phyloP scores from a whole-genome alignment of 2,113 vertebrate species.

The Saimiri boliviensis region DNA sequence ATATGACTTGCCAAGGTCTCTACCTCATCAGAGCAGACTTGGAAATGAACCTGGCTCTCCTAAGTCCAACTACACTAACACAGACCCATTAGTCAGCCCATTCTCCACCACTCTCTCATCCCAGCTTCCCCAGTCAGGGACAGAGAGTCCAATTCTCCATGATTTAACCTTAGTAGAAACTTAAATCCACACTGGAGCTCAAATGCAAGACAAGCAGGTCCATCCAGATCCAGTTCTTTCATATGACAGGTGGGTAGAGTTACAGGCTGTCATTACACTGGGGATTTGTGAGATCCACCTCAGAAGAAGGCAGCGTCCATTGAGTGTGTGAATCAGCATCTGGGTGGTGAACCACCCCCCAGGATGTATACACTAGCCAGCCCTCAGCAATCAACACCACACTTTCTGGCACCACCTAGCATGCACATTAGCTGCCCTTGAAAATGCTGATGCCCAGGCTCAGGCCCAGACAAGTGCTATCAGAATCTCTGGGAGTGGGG shows the following conservation, averaged over 20 bases:
- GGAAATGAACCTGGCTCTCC: background rate
- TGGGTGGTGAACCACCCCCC: background rate
- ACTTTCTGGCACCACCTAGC: background rate
- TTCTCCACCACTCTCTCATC: background rate
- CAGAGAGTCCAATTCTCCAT: background rate
- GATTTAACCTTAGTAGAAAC: constrained; percentile 1
- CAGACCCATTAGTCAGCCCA: background rate
- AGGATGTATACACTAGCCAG: background rate
- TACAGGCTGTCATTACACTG: constrained; percentile 24
- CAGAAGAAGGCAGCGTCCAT: background rate
- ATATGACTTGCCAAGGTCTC: background rate
- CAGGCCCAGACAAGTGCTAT: background rate
- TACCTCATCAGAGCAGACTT: background rate
- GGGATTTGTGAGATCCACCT: background rate
- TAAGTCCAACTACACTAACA: background rate
- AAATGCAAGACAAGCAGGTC: constrained; percentile 49
- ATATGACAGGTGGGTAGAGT: constrained; percentile 40
- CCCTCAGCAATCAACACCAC: background rate
- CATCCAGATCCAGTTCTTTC: constrained; percentile 50
- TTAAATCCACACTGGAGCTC: constrained; percentile 17
- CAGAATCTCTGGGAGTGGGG: background rate
- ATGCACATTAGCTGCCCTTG: background rate
- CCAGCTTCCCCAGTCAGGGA: background rate
- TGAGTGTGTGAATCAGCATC: constrained; percentile 19
- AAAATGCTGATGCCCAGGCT: background rate